A percentile compares a stretch with the other conserved stretches of the same genome.
These are phyloP conservation scores for Chelon auratus DNA, from an alignment of 2,797 vertebrate genomes.

Conservation along the genomic window DNA sequence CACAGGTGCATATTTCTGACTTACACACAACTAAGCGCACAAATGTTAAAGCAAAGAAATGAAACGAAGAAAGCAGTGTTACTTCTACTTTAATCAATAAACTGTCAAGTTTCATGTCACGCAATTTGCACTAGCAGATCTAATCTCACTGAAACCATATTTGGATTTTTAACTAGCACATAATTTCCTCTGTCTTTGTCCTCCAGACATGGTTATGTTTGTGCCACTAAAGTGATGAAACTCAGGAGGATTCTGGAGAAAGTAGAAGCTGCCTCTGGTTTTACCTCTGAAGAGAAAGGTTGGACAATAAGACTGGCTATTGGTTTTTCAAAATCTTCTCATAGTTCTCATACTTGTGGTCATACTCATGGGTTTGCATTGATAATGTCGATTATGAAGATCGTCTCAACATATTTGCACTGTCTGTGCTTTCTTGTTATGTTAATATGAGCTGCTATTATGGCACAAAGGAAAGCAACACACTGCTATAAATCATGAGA, in stretches of 20 bases:
- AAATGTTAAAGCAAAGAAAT: not conserved
- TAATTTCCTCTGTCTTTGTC: conserved; percentile 13
- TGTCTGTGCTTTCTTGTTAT: not conserved
- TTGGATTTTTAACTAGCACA: not conserved
- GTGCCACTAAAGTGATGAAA: conserved; percentile 99
- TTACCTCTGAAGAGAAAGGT: conserved; percentile 99
- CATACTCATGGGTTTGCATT: not conserved
- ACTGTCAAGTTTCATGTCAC: not conserved
- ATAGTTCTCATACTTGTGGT: not conserved
- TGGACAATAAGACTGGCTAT: not conserved
- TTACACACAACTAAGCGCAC: not conserved
- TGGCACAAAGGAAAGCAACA: not conserved
- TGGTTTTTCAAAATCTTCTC: not conserved
- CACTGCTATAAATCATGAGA: not conserved
- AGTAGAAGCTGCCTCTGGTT: conserved; percentile 97
- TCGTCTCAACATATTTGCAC: not conserved
- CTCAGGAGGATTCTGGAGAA: conserved; percentile 97
- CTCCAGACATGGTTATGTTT: conserved; percentile 95
- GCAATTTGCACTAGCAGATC: not conserved
- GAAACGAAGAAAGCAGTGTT: not conserved
- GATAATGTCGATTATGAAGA: not conserved
- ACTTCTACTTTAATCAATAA: not conserved
- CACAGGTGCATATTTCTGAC: not conserved
- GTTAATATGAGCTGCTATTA: not conserved
- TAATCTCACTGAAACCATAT: not conserved